A percentile compares a stretch with the other conserved stretches of the same genome.
Evolutionary conservation across 2,888 invertebrate genomes (phyloP).

Genomic region (Pyralis farinalis): DNA sequence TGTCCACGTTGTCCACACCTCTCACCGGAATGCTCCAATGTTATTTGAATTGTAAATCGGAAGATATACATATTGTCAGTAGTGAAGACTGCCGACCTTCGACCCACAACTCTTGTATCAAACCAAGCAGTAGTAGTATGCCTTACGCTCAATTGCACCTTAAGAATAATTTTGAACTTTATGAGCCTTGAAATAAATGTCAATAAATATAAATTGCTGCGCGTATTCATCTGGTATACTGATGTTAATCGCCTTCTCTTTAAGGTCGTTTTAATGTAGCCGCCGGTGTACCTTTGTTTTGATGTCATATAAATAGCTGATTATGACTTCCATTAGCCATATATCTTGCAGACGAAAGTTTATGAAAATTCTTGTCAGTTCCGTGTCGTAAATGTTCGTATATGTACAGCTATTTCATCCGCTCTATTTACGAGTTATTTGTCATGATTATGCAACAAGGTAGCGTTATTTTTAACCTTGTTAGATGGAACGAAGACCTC

Average conservation of each 20-base stretch:
- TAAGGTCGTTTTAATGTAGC: slow-evolving; percentile 45
- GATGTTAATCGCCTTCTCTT: slow-evolving; percentile 60
- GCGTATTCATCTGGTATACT: slow-evolving; percentile 35
- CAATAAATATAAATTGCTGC: slow-evolving; percentile 8
- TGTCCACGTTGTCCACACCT: slow-evolving; percentile 8
- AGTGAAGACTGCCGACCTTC: slow-evolving; percentile 5
- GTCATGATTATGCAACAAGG: background rate
- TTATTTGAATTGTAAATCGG: slow-evolving; percentile 10
- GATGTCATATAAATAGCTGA: slow-evolving; percentile 62
- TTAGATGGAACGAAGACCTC: too few species aligned
- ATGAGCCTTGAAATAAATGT: slow-evolving; percentile 3
- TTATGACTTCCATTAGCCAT: slow-evolving; percentile 44
- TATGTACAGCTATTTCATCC: slow-evolving; percentile 17
- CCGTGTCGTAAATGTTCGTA: slow-evolving; percentile 36
- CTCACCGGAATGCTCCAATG: slow-evolving; percentile 3
- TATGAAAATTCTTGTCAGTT: slow-evolving; percentile 56
- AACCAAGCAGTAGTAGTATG: slow-evolving; percentile 4
- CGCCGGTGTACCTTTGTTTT: slow-evolving; percentile 47
- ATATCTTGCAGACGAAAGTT: slow-evolving; percentile 33
- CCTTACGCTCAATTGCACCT: background rate
- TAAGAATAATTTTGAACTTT: slow-evolving; percentile 10
- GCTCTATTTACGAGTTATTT: slow-evolving; percentile 6
- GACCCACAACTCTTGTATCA: slow-evolving; percentile 6
- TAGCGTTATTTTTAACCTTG: too few species aligned
- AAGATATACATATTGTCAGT: slow-evolving; percentile 3